Conservation (phyloP, 2,113 vertebrate genomes). For the Tamias sibiricus region DNA sequence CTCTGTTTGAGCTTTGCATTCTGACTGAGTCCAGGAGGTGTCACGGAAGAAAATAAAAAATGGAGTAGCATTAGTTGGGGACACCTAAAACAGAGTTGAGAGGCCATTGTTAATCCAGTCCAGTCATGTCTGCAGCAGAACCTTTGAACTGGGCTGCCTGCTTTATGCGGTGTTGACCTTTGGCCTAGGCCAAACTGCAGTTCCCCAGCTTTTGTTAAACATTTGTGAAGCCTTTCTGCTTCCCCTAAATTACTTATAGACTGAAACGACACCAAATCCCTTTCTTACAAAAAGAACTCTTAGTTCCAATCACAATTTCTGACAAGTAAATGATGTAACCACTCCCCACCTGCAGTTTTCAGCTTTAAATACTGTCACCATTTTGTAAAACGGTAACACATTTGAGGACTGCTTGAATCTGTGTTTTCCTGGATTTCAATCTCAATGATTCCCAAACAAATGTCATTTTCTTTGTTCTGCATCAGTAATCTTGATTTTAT, state of each 20-base stretch:
- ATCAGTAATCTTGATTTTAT: not conserved
- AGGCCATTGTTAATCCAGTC: not conserved
- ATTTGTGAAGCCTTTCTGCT: not conserved
- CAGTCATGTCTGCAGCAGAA: not conserved
- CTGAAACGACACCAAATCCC: not conserved
- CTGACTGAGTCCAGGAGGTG: not conserved
- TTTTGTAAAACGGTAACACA: not conserved
- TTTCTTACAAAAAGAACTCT: not conserved
- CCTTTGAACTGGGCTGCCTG: not conserved
- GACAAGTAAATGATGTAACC: not conserved
- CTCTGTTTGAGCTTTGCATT: not conserved
- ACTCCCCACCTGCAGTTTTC: not conserved
- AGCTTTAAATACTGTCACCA: not conserved
- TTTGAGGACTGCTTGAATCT: not conserved
- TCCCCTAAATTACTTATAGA: not conserved
- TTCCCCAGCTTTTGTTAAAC: not conserved
- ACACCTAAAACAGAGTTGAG: not conserved
- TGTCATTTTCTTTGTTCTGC: not conserved
- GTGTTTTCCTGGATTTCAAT: not conserved
- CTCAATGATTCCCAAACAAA: not conserved
- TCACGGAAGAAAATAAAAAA: not conserved
- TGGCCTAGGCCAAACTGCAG: not conserved
- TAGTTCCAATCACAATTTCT: not conserved
- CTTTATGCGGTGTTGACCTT: not conserved
- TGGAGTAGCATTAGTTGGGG: not conserved